Conservation (phyloP, 2,113 vertebrate genomes). For the Gyps fulvus region DNA sequence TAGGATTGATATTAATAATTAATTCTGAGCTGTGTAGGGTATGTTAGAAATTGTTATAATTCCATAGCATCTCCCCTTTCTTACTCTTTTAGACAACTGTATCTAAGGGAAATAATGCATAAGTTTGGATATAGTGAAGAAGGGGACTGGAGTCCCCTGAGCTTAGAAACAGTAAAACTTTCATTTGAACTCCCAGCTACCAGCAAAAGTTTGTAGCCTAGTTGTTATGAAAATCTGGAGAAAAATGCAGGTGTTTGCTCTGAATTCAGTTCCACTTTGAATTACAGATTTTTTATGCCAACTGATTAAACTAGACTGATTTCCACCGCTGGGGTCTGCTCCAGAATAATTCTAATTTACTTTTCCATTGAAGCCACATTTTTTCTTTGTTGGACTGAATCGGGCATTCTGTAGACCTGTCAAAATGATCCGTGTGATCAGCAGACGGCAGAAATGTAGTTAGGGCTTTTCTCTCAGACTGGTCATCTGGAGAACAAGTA, state of each 20-base stretch:
- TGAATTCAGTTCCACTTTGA: not conserved
- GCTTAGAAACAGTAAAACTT: not conserved
- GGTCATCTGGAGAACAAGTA: not conserved
- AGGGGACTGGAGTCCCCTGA: not conserved
- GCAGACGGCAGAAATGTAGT: not conserved
- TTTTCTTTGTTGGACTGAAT: not conserved
- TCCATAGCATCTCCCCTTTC: not conserved
- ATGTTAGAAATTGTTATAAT: not conserved
- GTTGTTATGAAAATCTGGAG: not conserved
- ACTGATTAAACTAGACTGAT: not conserved
- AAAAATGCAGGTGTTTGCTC: not conserved
- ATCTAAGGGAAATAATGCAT: not conserved
- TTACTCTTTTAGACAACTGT: not conserved
- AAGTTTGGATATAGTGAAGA: not conserved
- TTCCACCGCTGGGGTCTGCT: not conserved
- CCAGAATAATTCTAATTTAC: not conserved
- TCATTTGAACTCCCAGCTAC: not conserved
- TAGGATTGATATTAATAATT: not conserved
- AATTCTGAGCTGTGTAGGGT: not conserved
- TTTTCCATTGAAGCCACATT: not conserved
- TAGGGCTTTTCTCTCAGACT: not conserved
- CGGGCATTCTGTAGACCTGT: not conserved
- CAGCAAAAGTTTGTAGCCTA: not conserved
- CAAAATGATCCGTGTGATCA: not conserved
- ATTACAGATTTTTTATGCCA: not conserved